phyloP scores from a whole-genome alignment of 2,888 invertebrate species.

The Euclidia mi region DNA sequence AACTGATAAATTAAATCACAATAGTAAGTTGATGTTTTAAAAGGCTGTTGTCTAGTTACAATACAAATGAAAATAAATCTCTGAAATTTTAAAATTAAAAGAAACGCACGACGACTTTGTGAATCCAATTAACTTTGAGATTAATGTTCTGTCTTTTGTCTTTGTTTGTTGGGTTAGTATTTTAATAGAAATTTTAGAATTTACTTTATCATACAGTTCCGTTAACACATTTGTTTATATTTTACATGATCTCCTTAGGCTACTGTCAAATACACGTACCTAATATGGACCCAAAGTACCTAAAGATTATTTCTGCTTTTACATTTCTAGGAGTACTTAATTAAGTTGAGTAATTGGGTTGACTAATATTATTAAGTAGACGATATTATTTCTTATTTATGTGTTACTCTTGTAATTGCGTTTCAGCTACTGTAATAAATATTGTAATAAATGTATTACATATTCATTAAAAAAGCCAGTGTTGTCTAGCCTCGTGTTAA shows the following conservation, averaged over 20 bases:
- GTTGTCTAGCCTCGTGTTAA: constrained; percentile 15
- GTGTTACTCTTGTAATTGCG: neutral
- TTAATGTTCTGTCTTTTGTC: constrained; percentile 8
- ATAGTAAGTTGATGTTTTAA: too few relatives aligned
- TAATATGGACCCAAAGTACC: too few relatives aligned
- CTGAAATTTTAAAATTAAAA: constrained; percentile 14
- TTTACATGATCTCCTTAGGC: neutral
- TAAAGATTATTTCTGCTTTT: too few relatives aligned
- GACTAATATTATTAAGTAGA: too few relatives aligned
- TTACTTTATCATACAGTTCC: constrained; percentile 6
- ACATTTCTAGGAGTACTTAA: too few relatives aligned
- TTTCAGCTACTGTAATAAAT: neutral
- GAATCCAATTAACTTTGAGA: constrained; percentile 17
- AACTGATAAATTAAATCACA: too few relatives aligned
- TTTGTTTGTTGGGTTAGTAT: constrained; percentile 14
- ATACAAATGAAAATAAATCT: neutral
- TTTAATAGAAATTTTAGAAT: constrained; percentile 10
- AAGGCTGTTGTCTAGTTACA: too few relatives aligned
- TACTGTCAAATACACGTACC: neutral
- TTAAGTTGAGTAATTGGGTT: too few relatives aligned
- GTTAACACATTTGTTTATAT: constrained; percentile 2
- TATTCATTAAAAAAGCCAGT: constrained; percentile 4
- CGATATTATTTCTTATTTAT: neutral
- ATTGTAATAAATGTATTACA: neutral
- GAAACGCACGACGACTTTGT: neutral